These are phyloP conservation scores for Gallinago media DNA, from an alignment of 2,113 vertebrate genomes.

Conservation along the genomic window DNA sequence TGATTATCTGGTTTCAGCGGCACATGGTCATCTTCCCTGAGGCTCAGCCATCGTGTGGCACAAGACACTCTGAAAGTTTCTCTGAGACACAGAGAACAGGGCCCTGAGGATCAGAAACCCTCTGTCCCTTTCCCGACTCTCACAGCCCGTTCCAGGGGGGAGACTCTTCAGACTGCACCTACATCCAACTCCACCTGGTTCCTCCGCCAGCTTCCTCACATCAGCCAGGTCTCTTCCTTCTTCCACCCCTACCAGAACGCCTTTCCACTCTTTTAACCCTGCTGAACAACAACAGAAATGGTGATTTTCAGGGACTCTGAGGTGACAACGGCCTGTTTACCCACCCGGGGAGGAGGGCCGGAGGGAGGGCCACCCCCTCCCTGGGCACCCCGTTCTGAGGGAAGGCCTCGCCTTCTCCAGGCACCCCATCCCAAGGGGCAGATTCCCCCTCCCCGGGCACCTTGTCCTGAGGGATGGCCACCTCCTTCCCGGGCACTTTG, in stretches of 20 bases:
- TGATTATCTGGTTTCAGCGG: not conserved
- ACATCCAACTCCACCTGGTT: too few species aligned
- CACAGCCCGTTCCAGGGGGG: not conserved
- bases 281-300: not conserved
- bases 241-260: not conserved
- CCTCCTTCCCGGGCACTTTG: too few species aligned
- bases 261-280: not conserved
- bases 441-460: too few species aligned
- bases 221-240: not conserved
- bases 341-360: too few species aligned
- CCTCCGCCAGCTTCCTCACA: not conserved
- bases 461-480: too few species aligned
- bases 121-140: not conserved
- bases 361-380: not conserved
- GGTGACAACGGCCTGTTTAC: accelerated
- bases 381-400: not conserved
- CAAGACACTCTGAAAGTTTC: not conserved
- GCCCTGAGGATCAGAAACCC: accelerated
- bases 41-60: accelerated
- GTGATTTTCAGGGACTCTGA: accelerated
- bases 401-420: not conserved
- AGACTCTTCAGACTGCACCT: accelerated
- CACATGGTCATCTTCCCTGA: not conserved
- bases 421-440: too few species aligned
- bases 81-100: not conserved